Base-by-base conservation (phyloP, 2,113 vertebrate genomes). In the Microtus richardsoni region DNA sequence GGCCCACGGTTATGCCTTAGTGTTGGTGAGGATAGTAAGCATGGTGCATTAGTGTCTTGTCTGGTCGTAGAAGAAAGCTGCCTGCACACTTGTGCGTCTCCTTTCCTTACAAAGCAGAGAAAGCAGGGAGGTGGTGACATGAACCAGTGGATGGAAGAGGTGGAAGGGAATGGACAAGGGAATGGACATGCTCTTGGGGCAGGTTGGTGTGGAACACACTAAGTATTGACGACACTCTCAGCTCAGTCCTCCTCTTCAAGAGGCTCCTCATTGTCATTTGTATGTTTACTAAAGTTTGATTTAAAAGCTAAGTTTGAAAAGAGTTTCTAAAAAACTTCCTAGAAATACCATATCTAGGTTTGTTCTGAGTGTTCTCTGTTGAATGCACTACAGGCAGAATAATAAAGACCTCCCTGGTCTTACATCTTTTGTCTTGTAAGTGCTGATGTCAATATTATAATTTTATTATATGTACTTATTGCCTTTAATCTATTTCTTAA, bases 341-440 rank as follows among this genome's bases (percentile, higher is more conserved):
- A 60, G 36, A 83, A 82, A 78, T 22, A 78, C 13, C 54, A 0
- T 62, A 2, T 80, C 52, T 68, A 13, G n/a, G 22, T 94, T 91
- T 90, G 33, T 75, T 95, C 70, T 58, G 91, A 54, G 91, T 74
- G 30, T 64, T 39, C 77, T 75, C 3, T 41, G 14, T 93, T 83
- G 77, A 41, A 71, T 79, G 21, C 28, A 64, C 24, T 80, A 0
- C 2, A 36, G 33, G 77, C 12, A 47, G 24, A 88, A 58, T 4
- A 73, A 78, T 28, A 17, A 8, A 64, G 87, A 36, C 66, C 13
- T 54, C 39, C 1, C 8, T 49, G 39, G 33, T 22, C 0, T 44
- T 30, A 13, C 21, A 22, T 36, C 7, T 11, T 74, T 78, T 62
- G 24, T 74, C 60, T 39, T 91, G 3, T 30, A 49, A 22, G 41